Evolutionary conservation across 1,140 invertebrate species (phyloP), one percentile per base, ranked within the genome.

Genomic region (Campoletis sonorensis): DNA sequence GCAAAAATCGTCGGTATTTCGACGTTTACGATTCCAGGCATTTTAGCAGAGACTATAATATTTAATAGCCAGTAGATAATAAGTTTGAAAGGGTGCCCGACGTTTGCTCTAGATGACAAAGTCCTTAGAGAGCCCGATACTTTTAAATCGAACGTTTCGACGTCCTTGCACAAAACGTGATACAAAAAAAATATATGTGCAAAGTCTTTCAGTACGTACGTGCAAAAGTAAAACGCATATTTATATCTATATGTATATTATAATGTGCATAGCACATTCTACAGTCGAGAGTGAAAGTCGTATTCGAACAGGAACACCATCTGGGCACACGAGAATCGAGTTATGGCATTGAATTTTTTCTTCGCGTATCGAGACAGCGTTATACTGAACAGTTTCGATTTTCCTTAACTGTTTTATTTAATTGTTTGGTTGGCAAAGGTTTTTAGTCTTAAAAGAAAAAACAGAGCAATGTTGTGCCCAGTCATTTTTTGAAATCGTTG

Each of bases 201-300:
- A 67, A 26, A 81, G 30, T 73, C 49, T 58, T 64, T 15, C 82
- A 83, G 82, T 85, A 68, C 80, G 54, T 58, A n/a, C 18, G 21
- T 33, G 30, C 30, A 33, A 33, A 33, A 33, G 40, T 45, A 5
- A 11, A 45, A 45, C 40, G 40, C 40, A n/a, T 58, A 58, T 21
- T 21, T 21, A n/a, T 58, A 58, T n/a, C 18, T 23, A 13, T 58
- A 58, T 58, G 21, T 21, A 58, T 58, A 58, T 58, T 58, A 58
- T 58, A 58, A n/a, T 23, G 21, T 21, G 54, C 18, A 58, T 58
- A 8, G 54, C 16, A 58, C 54, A 33, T 71, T 82, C 81, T 85
- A 84, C 84, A 78, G 82, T 84, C 84, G 85, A 88, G 85, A 88
- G 88, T 88, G 88, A 89, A 89, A 89, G 88, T 89, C 80, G 84